A percentile compares a stretch with the other conserved stretches of the same genome.
Evolutionary conservation across 2,113 vertebrate species (phyloP).

Genomic region (Craseonycteris thonglongyai): DNA sequence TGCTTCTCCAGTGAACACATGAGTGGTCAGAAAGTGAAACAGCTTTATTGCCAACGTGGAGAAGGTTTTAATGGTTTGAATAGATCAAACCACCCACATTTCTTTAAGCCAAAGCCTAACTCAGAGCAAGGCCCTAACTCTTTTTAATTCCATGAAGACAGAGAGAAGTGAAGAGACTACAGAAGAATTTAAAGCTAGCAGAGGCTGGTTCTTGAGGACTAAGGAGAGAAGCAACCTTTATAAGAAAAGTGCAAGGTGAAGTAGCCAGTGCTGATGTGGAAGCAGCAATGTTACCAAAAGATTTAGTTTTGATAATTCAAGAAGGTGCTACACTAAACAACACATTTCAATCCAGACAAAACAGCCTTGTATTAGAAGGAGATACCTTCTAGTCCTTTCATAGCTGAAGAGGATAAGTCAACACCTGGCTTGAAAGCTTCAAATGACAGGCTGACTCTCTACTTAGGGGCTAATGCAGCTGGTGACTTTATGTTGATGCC

Average conservation of each 20-base stretch:
- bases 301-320: neutral
- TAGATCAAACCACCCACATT: neutral
- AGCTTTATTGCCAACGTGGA: neutral
- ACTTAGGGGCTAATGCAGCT: neutral
- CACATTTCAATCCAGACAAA: neutral
- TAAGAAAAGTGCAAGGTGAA: neutral
- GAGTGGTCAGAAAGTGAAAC: neutral
- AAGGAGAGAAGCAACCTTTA: neutral
- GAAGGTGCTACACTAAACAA: neutral
- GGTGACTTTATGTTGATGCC: neutral
- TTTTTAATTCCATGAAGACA: neutral
- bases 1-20: too few species aligned
- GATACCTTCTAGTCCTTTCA: neutral
- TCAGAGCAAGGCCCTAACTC: neutral
- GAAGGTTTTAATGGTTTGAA: neutral
- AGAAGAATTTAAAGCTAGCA: neutral
- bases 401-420: neutral
- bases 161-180: neutral
- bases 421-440: neutral
- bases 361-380: neutral
- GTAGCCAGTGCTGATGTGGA: neutral
- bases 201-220: neutral
- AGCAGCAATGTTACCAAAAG: neutral
- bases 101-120: neutral
- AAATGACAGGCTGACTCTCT: neutral